These are phyloP conservation scores for Psephotus haematonotus DNA, from an alignment of 2,113 vertebrate species.

Conservation along the genomic window DNA sequence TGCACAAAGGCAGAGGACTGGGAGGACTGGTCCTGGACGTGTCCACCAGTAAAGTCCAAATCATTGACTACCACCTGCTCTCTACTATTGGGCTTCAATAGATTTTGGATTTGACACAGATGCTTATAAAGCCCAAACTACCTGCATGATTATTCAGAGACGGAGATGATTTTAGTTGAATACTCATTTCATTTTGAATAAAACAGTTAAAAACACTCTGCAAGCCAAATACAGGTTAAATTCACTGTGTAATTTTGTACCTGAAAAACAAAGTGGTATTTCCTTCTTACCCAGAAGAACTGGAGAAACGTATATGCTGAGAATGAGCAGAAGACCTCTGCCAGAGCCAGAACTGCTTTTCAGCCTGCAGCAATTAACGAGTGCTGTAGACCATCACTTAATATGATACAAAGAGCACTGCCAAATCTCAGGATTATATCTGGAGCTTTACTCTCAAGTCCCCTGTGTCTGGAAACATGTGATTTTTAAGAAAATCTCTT, in stretches of 20 bases:
- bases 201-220: not conserved
- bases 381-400: conserved; percentile 63
- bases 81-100: not conserved
- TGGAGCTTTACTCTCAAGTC: conserved; percentile 39
- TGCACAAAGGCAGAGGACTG: not conserved
- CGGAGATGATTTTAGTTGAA: not conserved
- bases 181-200: not conserved
- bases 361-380: conserved; percentile 47
- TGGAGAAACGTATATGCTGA: not conserved
- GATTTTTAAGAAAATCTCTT: conserved; percentile 14
- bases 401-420: conserved; percentile 28
- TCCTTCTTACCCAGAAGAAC: not conserved
- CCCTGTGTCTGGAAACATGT: conserved; percentile 6
- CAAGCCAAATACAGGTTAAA: not conserved
- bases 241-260: not conserved
- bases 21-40: not conserved
- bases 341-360: not conserved
- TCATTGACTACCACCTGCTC: not conserved
- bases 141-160: not conserved
- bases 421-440: conserved; percentile 64
- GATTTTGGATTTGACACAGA: not conserved
- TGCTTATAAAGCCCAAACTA: not conserved
- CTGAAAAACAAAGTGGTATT: not conserved
- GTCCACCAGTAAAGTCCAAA: not conserved
- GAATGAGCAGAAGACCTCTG: conserved; percentile 45